Conservation (phyloP, 2,113 vertebrate species). For the Tichodroma muraria region DNA sequence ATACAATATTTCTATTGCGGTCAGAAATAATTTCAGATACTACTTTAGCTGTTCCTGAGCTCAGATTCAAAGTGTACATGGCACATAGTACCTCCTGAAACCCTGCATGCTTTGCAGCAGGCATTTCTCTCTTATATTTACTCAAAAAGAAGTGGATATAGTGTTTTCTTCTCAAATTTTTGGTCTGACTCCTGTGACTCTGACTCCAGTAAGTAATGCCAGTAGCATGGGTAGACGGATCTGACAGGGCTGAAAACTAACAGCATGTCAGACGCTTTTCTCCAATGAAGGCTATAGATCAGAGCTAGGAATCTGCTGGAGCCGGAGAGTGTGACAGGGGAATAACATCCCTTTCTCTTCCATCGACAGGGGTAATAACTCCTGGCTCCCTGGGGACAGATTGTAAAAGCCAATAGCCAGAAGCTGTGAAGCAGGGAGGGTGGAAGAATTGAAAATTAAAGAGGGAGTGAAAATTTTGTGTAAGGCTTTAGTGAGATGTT, state of each 20-base stretch:
- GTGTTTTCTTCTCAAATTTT: slow-evolving; percentile 47
- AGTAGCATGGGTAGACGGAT: slow-evolving; percentile 66
- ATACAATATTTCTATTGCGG: not conserved
- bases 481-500: slow-evolving; percentile 64
- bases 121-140: not conserved
- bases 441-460: slow-evolving; percentile 98
- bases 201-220: slow-evolving; percentile 69
- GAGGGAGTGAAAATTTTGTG: slow-evolving; percentile 76
- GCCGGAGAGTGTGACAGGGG: slow-evolving; percentile 91
- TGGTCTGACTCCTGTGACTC: slow-evolving; percentile 67
- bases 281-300: slow-evolving; percentile 87
- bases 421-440: slow-evolving; percentile 95
- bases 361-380: slow-evolving; percentile 99
- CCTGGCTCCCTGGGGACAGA: slow-evolving; percentile 97
- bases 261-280: slow-evolving; percentile 74
- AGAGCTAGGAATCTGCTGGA: slow-evolving; percentile 85
- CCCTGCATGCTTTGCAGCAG: not conserved
- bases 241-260: slow-evolving; percentile 74
- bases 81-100: not conserved
- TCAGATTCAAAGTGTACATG: not conserved
- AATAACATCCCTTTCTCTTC: slow-evolving; percentile 99
- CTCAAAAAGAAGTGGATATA: not conserved
- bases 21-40: not conserved
- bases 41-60: not conserved
- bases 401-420: slow-evolving; percentile 99